phyloP scores from a whole-genome alignment of 2,113 vertebrate genomes.

The Myrmecophaga tridactyla region DNA sequence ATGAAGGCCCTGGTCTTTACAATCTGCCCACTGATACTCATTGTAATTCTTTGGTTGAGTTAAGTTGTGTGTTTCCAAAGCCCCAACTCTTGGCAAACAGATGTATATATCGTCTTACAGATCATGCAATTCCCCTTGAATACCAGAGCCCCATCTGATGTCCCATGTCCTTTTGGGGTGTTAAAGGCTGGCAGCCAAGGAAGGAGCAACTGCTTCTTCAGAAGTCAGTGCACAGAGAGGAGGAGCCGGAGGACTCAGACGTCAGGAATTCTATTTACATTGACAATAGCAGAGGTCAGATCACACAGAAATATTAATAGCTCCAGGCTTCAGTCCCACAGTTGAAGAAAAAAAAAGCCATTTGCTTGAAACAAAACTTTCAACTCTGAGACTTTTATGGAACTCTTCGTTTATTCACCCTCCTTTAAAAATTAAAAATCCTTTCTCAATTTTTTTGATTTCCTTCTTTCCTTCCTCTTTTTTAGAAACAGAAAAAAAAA shows the following conservation, averaged over 20 bases:
- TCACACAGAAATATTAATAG: constrained; percentile 79
- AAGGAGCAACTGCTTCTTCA: constrained; percentile 58
- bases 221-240: constrained; percentile 11
- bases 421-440: constrained; percentile 13
- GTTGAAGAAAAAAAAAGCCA: constrained; percentile 12
- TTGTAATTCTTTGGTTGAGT: neutral
- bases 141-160: neutral
- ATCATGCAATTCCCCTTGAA: neutral
- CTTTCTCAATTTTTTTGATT: neutral
- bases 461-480: no score
- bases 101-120: neutral
- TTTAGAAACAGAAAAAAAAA: neutral
- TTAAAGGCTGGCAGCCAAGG: constrained; percentile 35
- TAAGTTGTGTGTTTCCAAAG: neutral
- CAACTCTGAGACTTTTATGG: constrained; percentile 25
- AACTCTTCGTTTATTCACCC: constrained; percentile 21
- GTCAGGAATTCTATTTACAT: constrained; percentile 71
- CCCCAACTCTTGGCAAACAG: neutral
- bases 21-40: neutral
- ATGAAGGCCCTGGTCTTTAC: fast-evolving
- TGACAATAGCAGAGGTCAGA: constrained; percentile 66
- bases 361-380: constrained; percentile 46
- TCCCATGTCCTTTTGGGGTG: neutral
- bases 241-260: constrained; percentile 41
- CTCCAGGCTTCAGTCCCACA: constrained; percentile 49